Conservation (phyloP, 2,888 invertebrate species). For the Clanis bilineata region DNA sequence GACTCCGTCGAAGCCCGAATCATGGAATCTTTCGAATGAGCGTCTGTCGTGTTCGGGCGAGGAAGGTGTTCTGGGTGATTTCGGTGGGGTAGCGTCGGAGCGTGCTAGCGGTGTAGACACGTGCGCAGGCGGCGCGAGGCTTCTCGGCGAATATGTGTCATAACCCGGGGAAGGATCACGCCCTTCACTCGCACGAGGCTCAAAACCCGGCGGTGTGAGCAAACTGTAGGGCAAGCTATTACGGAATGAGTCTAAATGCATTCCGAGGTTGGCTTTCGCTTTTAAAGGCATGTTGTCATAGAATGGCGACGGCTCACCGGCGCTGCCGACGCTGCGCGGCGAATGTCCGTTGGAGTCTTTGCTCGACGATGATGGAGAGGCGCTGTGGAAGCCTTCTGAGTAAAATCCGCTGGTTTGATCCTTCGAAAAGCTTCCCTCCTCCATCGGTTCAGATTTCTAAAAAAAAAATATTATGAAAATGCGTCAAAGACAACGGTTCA, state of each 20-base stretch:
- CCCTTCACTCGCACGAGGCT: slow-evolving; percentile 55
- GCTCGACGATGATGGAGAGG: slow-evolving; percentile 82
- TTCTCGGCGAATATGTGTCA: slow-evolving; percentile 63
- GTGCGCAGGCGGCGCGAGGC: slow-evolving; percentile 55
- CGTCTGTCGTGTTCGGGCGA: slow-evolving; percentile 61
- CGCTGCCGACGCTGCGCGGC: slow-evolving; percentile 71
- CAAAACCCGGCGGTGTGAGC: slow-evolving; percentile 84
- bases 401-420: slow-evolving; percentile 84
- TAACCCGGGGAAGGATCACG: slow-evolving; percentile 62
- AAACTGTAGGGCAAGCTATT: slow-evolving; percentile 81
- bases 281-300: slow-evolving; percentile 68
- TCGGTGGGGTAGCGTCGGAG: slow-evolving; percentile 70
- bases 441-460: slow-evolving; percentile 83
- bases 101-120: slow-evolving; percentile 65
- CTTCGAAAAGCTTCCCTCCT: slow-evolving; percentile 70
- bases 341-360: slow-evolving; percentile 78
- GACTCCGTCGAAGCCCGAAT: slow-evolving; percentile 75
- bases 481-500: no score
- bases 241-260: slow-evolving; percentile 67
- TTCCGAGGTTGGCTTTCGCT: slow-evolving; percentile 71
- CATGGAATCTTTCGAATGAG: slow-evolving; percentile 69
- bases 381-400: slow-evolving; percentile 83
- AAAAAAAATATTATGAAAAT: slow-evolving; percentile 42
- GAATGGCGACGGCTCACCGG: slow-evolving; percentile 64
- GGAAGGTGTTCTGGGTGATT: slow-evolving; percentile 65